Evolutionary conservation across 1,140 invertebrate species (phyloP).

Genomic region (Cotesia chilonis): DNA sequence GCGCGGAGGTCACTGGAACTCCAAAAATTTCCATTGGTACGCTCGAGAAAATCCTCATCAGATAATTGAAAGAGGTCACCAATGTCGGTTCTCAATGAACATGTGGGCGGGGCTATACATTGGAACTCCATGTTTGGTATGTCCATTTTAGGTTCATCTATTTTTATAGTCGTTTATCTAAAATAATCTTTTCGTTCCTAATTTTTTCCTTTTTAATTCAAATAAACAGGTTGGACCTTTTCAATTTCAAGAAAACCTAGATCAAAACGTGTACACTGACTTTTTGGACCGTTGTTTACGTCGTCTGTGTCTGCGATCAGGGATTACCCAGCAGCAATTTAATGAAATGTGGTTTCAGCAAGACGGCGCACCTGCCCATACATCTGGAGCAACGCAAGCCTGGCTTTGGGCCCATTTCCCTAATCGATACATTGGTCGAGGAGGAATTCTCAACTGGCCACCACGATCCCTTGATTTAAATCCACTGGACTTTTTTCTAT

Average conservation of each 20-base stretch:
- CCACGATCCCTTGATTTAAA: conserved; percentile 58
- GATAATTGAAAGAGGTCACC: too few relatives aligned
- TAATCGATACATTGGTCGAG: conserved; percentile 55
- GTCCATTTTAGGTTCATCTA: too few relatives aligned
- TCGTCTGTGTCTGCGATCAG: conserved; percentile 42
- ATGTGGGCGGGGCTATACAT: too few relatives aligned
- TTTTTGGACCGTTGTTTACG: conserved; percentile 47
- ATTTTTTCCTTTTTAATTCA: too few relatives aligned
- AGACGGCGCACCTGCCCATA: conserved; percentile 24
- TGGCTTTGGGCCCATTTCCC: conserved; percentile 49
- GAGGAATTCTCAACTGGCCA: conserved; percentile 55
- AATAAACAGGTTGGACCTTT: conserved; percentile 46
- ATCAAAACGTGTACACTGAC: conserved; percentile 45
- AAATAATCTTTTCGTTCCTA: too few relatives aligned
- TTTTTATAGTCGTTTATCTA: too few relatives aligned
- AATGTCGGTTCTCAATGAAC: too few relatives aligned
- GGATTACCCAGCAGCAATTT: conserved; percentile 40
- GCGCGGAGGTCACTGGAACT: too few relatives aligned
- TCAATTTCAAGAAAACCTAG: conserved; percentile 47
- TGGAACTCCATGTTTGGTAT: too few relatives aligned
- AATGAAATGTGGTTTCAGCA: conserved; percentile 51
- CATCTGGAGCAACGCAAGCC: conserved; percentile 35
- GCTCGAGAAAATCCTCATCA: too few relatives aligned
- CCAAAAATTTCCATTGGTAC: too few relatives aligned
- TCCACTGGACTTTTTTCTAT: conserved; percentile 58